Evolutionary conservation across 2,113 vertebrate genomes (phyloP).

Genomic region (Hippocampus abdominalis): DNA sequence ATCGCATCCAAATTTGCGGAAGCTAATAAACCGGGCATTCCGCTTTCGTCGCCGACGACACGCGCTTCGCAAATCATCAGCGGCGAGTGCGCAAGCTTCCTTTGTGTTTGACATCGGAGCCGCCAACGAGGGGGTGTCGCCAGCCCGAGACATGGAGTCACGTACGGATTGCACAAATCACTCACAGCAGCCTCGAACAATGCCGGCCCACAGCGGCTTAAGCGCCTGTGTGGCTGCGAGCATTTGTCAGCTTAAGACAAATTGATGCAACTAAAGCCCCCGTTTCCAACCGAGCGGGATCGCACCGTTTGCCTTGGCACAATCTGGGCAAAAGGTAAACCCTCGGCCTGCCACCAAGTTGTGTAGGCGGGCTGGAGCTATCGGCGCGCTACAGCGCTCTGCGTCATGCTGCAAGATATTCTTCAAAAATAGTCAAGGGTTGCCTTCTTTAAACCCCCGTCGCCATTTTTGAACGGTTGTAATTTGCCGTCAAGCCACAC

Average conservation of each 20-base stretch:
- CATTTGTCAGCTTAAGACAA: constrained; percentile 12
- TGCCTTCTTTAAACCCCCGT: neutral
- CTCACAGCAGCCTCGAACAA: constrained; percentile 1
- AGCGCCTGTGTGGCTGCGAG: constrained; percentile 7
- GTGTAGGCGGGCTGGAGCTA: neutral
- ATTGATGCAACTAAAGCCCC: constrained; percentile 8
- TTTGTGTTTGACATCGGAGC: neutral
- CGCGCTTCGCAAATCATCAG: neutral
- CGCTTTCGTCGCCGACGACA: neutral
- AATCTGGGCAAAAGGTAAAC: neutral
- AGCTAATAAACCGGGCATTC: neutral
- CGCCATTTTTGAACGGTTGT: neutral
- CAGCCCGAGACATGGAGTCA: neutral
- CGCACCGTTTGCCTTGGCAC: neutral
- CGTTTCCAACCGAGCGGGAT: neutral
- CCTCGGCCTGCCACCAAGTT: neutral
- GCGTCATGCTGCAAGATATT: neutral
- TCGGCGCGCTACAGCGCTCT: neutral
- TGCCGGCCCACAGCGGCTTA: neutral
- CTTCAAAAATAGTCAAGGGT: neutral
- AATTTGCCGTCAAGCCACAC: too few relatives aligned
- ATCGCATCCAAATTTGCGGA: neutral
- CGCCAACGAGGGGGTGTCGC: neutral
- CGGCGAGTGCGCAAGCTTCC: neutral
- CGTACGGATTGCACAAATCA: constrained; percentile 6